Percentiles rank a stretch among this genome's conserved stretches.
Evolutionary conservation across 1,140 invertebrate species (phyloP).

Genomic region (Danaus melanippus): DNA sequence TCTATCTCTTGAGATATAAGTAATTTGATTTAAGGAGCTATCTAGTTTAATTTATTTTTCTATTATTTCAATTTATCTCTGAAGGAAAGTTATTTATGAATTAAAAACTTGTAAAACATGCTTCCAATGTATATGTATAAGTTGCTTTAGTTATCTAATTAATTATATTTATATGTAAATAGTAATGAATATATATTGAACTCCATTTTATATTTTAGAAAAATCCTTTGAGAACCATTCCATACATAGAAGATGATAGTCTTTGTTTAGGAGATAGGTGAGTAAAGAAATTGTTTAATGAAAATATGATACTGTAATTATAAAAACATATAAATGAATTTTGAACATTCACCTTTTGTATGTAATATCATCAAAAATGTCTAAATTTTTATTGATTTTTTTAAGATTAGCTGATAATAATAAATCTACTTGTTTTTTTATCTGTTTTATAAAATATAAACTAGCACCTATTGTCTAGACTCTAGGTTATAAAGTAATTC

Average conservation of each 20-base stretch:
- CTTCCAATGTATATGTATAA: too few relatives aligned
- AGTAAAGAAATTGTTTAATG: background rate
- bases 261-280: conserved; percentile 54
- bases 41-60: too few relatives aligned
- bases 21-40: too few relatives aligned
- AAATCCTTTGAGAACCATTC: conserved; percentile 58
- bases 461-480: background rate
- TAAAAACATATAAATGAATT: too few relatives aligned
- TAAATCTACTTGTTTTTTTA: background rate
- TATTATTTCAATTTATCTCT: too few relatives aligned
- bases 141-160: too few relatives aligned
- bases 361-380: background rate
- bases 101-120: too few relatives aligned
- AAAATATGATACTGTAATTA: too few relatives aligned
- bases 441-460: conserved; percentile 1
- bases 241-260: conserved; percentile 43
- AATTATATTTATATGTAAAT: too few relatives aligned
- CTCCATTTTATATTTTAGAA: conserved; percentile 36
- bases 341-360: too few relatives aligned
- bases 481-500: background rate
- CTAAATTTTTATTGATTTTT: background rate
- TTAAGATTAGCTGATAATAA: background rate
- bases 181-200: background rate
- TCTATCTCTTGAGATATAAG: too few relatives aligned
- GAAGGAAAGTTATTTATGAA: too few relatives aligned